A percentile compares a stretch with the other conserved stretches of the same genome.
phyloP scores from a whole-genome alignment of 1,140 invertebrate species.

The Anagrus nilaparvatae region DNA sequence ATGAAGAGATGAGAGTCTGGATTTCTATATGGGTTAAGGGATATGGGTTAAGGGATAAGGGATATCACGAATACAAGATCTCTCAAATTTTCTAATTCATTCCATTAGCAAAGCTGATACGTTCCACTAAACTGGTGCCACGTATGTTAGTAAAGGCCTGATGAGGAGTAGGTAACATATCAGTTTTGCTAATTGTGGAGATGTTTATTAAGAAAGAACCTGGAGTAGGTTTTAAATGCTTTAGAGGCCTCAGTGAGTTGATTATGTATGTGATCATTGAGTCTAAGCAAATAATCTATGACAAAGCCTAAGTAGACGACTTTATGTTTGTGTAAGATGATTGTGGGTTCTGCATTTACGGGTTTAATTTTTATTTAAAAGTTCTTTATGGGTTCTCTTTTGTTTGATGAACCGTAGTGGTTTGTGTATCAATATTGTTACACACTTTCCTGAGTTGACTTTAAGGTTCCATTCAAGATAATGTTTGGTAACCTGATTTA shows the following conservation, averaged over 20 bases:
- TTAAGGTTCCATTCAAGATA: not conserved
- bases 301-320: not conserved
- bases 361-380: not conserved
- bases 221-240: not conserved
- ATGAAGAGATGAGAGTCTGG: not conserved
- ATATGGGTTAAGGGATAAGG: no score
- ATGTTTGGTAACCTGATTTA: not conserved
- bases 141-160: not conserved
- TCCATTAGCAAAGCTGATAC: not conserved
- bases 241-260: not conserved
- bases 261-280: not conserved
- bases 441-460: not conserved
- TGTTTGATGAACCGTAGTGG: not conserved
- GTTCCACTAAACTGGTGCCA: not conserved
- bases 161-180: not conserved
- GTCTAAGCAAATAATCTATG: not conserved
- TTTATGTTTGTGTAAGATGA: not conserved
- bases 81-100: not conserved
- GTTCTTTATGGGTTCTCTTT: not conserved
- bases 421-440: not conserved
- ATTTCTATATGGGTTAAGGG: not conserved
- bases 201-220: not conserved
- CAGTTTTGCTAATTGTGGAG: not conserved
- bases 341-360: not conserved
- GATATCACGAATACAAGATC: not conserved